These are phyloP conservation scores for Pterocles orientalis DNA, from an alignment of 2,113 vertebrate species.

Conservation along the genomic window DNA sequence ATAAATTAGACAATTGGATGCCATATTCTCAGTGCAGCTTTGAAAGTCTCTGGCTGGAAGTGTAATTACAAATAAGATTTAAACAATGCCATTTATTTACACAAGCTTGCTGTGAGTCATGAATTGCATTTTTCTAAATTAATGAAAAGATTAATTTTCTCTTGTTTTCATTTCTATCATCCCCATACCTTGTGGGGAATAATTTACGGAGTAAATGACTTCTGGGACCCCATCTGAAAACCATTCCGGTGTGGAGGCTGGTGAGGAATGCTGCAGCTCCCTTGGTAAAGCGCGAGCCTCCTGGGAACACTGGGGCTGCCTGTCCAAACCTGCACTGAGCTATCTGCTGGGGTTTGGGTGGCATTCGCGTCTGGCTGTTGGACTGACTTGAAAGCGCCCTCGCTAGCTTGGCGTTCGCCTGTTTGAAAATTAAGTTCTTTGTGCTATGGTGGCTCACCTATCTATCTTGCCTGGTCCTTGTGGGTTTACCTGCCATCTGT, in stretches of 20 bases:
- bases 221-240: background rate
- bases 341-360: slow-evolving; percentile 21
- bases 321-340: background rate
- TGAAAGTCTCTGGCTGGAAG: slow-evolving; percentile 31
- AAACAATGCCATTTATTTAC: slow-evolving; percentile 39
- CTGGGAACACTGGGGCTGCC: background rate
- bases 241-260: background rate
- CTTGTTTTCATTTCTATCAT: slow-evolving; percentile 7
- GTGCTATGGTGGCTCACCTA: background rate
- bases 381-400: slow-evolving; percentile 21
- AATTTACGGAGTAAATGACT: background rate
- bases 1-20: slow-evolving; percentile 46
- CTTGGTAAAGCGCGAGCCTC: background rate
- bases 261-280: slow-evolving; percentile 31
- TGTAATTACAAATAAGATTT: slow-evolving; percentile 50
- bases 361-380: background rate
- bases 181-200: background rate
- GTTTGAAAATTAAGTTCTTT: background rate
- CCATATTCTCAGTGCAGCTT: background rate
- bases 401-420: background rate
- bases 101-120: background rate
- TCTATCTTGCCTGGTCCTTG: background rate
- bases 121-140: background rate
- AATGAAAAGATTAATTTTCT: slow-evolving; percentile 41
- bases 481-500: background rate